phyloP scores from a whole-genome alignment of 1,140 invertebrate genomes.

The Drosophila ironensis region DNA sequence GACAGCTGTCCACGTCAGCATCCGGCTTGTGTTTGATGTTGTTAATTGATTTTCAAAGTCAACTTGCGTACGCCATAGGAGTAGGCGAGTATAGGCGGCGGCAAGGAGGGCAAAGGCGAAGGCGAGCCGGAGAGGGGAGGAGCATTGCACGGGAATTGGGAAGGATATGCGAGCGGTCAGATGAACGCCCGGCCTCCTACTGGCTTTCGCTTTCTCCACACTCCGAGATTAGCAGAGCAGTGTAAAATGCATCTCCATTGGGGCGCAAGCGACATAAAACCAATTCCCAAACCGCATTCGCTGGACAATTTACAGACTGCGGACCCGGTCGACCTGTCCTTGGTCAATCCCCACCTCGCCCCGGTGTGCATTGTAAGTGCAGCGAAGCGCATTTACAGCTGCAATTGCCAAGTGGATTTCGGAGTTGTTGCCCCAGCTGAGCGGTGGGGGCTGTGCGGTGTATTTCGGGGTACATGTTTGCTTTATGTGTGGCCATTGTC shows the following conservation, averaged over 20 bases:
- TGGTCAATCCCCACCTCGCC: neutral
- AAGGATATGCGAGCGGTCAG: too few species aligned
- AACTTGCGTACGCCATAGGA: constrained; percentile 25
- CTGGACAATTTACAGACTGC: constrained; percentile 50
- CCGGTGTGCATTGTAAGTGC: constrained; percentile 68
- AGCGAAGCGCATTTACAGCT: constrained; percentile 72
- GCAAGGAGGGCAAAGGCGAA: neutral
- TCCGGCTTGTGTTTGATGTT: constrained; percentile 80
- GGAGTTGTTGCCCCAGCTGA: constrained; percentile 41
- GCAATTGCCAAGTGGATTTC: constrained; percentile 75
- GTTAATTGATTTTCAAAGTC: constrained; percentile 82
- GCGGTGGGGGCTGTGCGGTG: constrained; percentile 11
- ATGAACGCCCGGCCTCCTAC: neutral
- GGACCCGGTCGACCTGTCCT: constrained; percentile 14
- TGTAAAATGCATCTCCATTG: constrained; percentile 74
- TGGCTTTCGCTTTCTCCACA: constrained; percentile 53
- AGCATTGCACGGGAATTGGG: neutral
- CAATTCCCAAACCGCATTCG: constrained; percentile 58
- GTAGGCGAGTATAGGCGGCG: neutral
- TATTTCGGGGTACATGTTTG: constrained; percentile 55
- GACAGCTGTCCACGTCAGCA: constrained; percentile 77
- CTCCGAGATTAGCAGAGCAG: constrained; percentile 75
- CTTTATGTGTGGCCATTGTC: constrained; percentile 77
- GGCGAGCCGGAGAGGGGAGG: neutral
- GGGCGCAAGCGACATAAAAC: constrained; percentile 79